Evolutionary conservation across 1,140 invertebrate genomes (phyloP).

Genomic region (Asobara japonica): DNA sequence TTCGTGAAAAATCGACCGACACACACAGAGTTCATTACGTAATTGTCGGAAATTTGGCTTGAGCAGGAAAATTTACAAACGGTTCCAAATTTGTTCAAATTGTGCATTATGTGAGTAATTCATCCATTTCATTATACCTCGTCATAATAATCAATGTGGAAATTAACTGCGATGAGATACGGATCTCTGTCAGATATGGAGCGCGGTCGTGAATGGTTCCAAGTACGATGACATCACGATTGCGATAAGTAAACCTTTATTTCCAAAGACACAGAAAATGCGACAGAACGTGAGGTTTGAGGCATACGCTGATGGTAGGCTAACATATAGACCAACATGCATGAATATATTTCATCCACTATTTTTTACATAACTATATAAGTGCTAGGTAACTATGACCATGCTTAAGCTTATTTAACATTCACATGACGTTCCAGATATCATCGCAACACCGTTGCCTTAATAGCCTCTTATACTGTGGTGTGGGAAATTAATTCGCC

Average conservation of each 20-base stretch:
- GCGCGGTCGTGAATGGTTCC: too few species aligned
- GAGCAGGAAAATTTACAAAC: too few species aligned
- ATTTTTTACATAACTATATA: background rate
- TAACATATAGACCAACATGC: background rate
- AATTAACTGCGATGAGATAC: too few species aligned
- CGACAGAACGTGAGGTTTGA: background rate
- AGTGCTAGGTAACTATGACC: background rate
- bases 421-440: conserved; percentile 7
- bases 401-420: background rate
- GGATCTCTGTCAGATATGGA: too few species aligned
- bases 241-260: background rate
- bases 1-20: too few species aligned
- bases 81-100: too few species aligned
- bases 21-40: too few species aligned
- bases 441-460: background rate
- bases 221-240: too few species aligned
- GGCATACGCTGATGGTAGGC: background rate
- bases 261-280: background rate
- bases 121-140: too few species aligned
- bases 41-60: too few species aligned
- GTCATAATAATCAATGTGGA: too few species aligned
- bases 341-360: background rate
- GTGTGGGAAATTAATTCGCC: conserved; percentile 37
- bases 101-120: too few species aligned
- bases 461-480: background rate